These are phyloP conservation scores for Chlorodrepanis virens DNA, from an alignment of 2,113 vertebrate species.

Conservation along the genomic window DNA sequence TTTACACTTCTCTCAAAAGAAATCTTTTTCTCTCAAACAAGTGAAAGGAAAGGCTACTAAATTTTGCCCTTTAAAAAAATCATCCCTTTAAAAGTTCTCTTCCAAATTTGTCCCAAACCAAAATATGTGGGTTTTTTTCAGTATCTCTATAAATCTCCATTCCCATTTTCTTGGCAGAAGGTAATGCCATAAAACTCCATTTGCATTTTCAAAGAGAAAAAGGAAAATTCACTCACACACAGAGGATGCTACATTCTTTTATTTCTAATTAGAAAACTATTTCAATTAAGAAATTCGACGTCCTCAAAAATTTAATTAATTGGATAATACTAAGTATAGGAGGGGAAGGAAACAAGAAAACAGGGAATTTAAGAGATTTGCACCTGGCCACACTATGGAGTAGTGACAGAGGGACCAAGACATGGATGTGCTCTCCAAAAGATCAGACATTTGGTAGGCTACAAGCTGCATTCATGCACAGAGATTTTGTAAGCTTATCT, in stretches of 20 bases:
- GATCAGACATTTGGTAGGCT: neutral
- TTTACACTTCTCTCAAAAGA: neutral
- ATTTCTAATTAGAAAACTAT: neutral
- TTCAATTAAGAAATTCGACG: neutral
- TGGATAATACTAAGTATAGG: neutral
- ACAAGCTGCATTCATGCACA: neutral
- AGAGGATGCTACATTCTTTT: neutral
- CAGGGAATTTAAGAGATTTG: neutral
- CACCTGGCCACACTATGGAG: neutral
- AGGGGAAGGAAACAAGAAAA: neutral
- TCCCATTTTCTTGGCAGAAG: neutral
- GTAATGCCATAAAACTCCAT: neutral
- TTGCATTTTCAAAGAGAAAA: neutral
- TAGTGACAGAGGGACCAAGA: neutral
- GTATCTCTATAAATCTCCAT: neutral
- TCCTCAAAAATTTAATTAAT: neutral
- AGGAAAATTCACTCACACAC: neutral
- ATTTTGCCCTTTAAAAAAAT: neutral
- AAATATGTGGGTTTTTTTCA: neutral
- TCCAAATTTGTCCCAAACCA: neutral
- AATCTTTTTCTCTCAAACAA: rapidly evolving
- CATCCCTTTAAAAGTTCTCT: neutral
- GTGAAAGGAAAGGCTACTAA: rapidly evolving
- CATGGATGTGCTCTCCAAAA: neutral
- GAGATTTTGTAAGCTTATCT: neutral